Evolutionary conservation across 2,888 invertebrate species (phyloP).

Genomic region (Deilephila elpenor): DNA sequence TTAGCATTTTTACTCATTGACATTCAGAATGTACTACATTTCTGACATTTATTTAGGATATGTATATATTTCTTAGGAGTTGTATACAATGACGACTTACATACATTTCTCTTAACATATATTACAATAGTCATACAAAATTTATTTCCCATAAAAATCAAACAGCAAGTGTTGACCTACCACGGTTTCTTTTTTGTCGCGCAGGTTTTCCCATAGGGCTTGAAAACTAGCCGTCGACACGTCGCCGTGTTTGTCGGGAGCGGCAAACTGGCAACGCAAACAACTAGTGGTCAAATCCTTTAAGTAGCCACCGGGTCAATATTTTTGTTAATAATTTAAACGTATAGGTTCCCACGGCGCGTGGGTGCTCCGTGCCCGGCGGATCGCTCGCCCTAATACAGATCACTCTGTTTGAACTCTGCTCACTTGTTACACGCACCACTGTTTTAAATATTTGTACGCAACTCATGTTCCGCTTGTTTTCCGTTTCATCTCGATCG

Average conservation of each 20-base stretch:
- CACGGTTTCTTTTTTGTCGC: conserved; percentile 51
- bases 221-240: conserved; percentile 72
- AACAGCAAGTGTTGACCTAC: conserved; percentile 66
- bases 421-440: conserved; percentile 34
- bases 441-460: conserved; percentile 25
- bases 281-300: conserved; percentile 81
- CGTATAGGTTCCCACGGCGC: conserved; percentile 73
- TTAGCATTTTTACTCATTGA: too few relatives aligned
- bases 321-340: conserved; percentile 84
- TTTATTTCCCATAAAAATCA: conserved; percentile 46
- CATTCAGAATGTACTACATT: too few relatives aligned
- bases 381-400: conserved; percentile 64
- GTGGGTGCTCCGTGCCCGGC: conserved; percentile 58
- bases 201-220: conserved; percentile 79
- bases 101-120: not conserved
- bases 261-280: conserved; percentile 79
- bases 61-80: too few relatives aligned
- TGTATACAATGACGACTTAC: too few relatives aligned
- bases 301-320: conserved; percentile 84
- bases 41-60: too few relatives aligned
- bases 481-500: not conserved
- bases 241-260: conserved; percentile 70
- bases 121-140: not conserved
- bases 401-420: conserved; percentile 61
- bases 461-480: conserved; percentile 12